Conservation (phyloP, 2,888 invertebrate genomes). For the Fragum whitleyi region DNA sequence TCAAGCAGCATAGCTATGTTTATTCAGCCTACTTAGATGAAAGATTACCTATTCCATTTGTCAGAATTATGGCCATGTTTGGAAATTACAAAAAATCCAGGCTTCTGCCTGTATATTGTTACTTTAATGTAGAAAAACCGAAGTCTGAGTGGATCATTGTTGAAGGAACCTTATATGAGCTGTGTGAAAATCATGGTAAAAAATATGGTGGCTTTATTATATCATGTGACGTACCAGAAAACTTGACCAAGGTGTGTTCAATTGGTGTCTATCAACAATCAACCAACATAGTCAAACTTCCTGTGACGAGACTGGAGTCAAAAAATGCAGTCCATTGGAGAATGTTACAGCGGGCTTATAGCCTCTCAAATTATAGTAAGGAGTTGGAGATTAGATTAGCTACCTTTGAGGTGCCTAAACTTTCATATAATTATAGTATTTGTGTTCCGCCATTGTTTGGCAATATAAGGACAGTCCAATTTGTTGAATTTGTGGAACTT, state of each 20-base stretch:
- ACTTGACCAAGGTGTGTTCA: constrained; percentile 50
- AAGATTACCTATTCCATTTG: constrained; percentile 62
- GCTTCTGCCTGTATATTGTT: constrained; percentile 65
- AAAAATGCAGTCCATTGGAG: not conserved
- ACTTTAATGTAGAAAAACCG: constrained; percentile 52
- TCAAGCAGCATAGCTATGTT: constrained; percentile 64
- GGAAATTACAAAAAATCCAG: constrained; percentile 55
- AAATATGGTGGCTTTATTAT: constrained; percentile 78
- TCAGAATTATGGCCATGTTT: constrained; percentile 72
- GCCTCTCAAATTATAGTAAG: not conserved
- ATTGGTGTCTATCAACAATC: constrained; percentile 33
- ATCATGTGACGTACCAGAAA: constrained; percentile 72
- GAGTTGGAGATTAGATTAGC: not conserved
- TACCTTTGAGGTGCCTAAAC: not conserved
- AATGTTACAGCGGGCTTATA: not conserved
- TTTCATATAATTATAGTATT: constrained; percentile 69
- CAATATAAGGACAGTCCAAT: constrained; percentile 61
- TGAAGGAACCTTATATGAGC: constrained; percentile 72
- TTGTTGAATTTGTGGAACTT: constrained; percentile 81
- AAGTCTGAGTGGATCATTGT: not conserved
- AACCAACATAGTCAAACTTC: constrained; percentile 34
- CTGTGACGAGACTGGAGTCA: constrained; percentile 47
- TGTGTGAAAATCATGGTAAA: constrained; percentile 81
- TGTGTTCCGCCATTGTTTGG: constrained; percentile 83
- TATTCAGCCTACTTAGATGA: constrained; percentile 81